Percentiles rank a stretch among this genome's conserved stretches.
Evolutionary conservation across 2,113 vertebrate species (phyloP).

Genomic region (Gulo gulo): DNA sequence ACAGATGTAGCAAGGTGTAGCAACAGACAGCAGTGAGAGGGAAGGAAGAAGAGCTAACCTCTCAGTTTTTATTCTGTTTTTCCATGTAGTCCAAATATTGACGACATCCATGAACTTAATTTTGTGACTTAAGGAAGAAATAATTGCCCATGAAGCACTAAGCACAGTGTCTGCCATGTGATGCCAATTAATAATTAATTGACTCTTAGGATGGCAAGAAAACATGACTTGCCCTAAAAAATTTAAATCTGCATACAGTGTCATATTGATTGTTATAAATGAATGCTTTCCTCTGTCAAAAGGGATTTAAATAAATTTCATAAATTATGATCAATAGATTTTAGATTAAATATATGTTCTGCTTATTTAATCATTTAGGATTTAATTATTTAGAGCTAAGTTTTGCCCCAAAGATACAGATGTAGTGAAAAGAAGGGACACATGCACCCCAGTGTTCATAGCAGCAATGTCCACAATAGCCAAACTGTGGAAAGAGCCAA

Average conservation of each 20-base stretch:
- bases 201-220: not conserved
- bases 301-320: slow-evolving; percentile 33
- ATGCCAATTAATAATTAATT: not conserved
- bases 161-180: not conserved
- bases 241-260: not conserved
- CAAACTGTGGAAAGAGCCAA: no score
- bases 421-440: no score
- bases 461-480: no score
- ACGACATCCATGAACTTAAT: not conserved
- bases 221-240: not conserved
- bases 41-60: not conserved
- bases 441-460: no score
- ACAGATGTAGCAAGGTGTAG: not conserved
- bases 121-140: slow-evolving; percentile 15
- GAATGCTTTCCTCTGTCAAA: slow-evolving; percentile 24
- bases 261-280: not conserved
- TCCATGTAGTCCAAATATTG: not conserved
- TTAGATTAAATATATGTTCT: slow-evolving; percentile 24
- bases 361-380: slow-evolving; percentile 26
- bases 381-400: slow-evolving; percentile 23
- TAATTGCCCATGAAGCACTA: not conserved
- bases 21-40: not conserved
- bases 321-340: slow-evolving; percentile 2
- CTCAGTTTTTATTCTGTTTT: not conserved
- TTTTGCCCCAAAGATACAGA: no score